These are phyloP conservation scores for Galerucella calmariensis DNA, from an alignment of 2,888 invertebrate genomes.

Conservation along the genomic window DNA sequence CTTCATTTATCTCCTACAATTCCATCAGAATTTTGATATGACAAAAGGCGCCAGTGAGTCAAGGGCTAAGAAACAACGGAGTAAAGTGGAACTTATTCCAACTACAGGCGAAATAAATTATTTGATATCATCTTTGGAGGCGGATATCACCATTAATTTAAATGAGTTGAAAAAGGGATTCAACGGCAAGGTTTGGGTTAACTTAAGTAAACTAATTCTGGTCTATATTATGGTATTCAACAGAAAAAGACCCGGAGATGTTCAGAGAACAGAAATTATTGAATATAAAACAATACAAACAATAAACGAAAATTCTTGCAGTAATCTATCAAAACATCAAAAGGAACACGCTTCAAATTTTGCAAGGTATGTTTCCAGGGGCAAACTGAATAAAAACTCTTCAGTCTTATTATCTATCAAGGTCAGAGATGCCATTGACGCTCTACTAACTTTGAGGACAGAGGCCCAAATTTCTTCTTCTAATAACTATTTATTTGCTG, in stretches of 20 bases:
- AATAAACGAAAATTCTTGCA: neutral
- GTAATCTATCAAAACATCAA: neutral
- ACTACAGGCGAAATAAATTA: slow-evolving; percentile 11
- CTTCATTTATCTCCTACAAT: slow-evolving; percentile 5
- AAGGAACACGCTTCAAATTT: slow-evolving; percentile 2
- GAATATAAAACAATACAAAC: slow-evolving; percentile 15
- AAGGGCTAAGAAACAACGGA: slow-evolving; percentile 11
- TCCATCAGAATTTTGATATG: slow-evolving; percentile 4
- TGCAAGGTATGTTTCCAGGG: slow-evolving; percentile 23
- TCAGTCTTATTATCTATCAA: slow-evolving; percentile 9
- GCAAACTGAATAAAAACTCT: slow-evolving; percentile 13
- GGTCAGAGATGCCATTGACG: slow-evolving; percentile 16
- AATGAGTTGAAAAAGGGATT: slow-evolving; percentile 6
- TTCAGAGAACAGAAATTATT: slow-evolving; percentile 19
- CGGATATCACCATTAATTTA: neutral
- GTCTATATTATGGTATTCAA: slow-evolving; percentile 15
- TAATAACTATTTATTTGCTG: slow-evolving; percentile 21
- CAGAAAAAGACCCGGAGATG: slow-evolving; percentile 16
- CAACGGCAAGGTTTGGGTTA: slow-evolving; percentile 3
- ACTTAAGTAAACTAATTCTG: slow-evolving; percentile 4
- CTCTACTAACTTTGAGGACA: neutral
- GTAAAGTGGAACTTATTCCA: slow-evolving; percentile 13
- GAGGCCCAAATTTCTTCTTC: slow-evolving; percentile 5
- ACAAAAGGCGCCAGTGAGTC: slow-evolving; percentile 7
- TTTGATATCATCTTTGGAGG: slow-evolving; percentile 6